Evolutionary conservation across 2,797 vertebrate species (phyloP).

Genomic region (Lutjanus argentimaculatus): DNA sequence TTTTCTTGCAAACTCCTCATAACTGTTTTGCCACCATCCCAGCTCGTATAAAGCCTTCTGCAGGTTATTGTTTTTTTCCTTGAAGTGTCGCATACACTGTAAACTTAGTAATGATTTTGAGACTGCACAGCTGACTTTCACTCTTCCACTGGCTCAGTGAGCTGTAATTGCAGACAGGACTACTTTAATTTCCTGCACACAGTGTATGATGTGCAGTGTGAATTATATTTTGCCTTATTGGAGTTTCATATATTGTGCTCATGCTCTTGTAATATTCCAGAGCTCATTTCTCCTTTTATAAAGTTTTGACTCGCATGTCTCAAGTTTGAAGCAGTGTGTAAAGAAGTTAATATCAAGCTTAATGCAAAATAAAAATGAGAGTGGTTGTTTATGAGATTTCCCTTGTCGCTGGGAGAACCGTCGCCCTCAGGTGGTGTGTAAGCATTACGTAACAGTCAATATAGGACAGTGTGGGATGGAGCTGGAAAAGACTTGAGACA

Average conservation of each 20-base stretch:
- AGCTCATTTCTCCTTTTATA: constrained; percentile 52
- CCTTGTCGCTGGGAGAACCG: constrained; percentile 57
- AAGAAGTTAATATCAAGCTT: constrained; percentile 61
- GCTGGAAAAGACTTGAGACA: constrained; percentile 60
- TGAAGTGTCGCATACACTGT: constrained; percentile 8
- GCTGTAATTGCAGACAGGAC: constrained; percentile 47
- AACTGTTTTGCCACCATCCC: not conserved
- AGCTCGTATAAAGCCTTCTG: not conserved
- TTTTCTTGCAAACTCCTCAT: not conserved
- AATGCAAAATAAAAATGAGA: constrained; percentile 63
- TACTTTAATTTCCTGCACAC: constrained; percentile 63
- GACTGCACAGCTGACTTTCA: constrained; percentile 23
- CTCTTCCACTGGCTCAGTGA: constrained; percentile 36
- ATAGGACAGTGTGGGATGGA: constrained; percentile 71
- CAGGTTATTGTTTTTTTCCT: constrained; percentile 22
- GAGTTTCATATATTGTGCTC: constrained; percentile 44
- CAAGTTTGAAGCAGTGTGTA: constrained; percentile 49
- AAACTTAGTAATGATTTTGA: constrained; percentile 22
- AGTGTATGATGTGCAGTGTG: constrained; percentile 22
- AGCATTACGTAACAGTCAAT: constrained; percentile 70
- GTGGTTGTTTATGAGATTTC: constrained; percentile 70
- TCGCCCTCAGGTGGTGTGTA: constrained; percentile 70
- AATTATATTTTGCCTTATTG: constrained; percentile 53
- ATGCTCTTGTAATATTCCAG: constrained; percentile 39
- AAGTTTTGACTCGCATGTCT: constrained; percentile 46